Evolutionary conservation across 2,113 vertebrate genomes (phyloP).

Genomic region (Takifugu flavidus): DNA sequence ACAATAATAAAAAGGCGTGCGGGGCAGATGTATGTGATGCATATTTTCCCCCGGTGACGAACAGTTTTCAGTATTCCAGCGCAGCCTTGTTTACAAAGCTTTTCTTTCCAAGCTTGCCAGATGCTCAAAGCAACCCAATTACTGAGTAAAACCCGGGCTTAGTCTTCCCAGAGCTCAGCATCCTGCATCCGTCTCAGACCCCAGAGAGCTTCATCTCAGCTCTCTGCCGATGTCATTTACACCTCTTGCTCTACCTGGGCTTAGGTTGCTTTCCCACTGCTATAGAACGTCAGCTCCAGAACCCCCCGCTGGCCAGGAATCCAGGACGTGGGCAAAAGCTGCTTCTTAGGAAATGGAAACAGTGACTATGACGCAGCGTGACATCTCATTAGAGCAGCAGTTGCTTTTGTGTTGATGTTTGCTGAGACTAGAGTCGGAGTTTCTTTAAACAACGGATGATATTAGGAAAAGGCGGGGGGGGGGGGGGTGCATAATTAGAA

Average conservation of each 20-base stretch:
- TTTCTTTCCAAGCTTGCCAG: conserved; percentile 55
- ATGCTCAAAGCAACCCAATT: conserved; percentile 64
- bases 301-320: conserved; percentile 46
- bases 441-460: background rate
- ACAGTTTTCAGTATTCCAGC: conserved; percentile 23
- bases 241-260: conserved; percentile 52
- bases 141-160: conserved; percentile 64
- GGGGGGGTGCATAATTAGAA: conserved; percentile 16
- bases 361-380: conserved; percentile 55
- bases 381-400: conserved; percentile 65
- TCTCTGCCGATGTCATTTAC: conserved; percentile 66
- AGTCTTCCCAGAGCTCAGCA: conserved; percentile 57
- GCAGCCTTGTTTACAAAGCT: conserved; percentile 58
- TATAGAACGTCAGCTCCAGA: conserved; percentile 47
- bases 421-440: too few relatives aligned
- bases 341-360: conserved; percentile 52
- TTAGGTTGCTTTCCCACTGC: conserved; percentile 54
- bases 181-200: conserved; percentile 61
- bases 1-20: too few relatives aligned
- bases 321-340: conserved; percentile 45
- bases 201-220: conserved; percentile 60
- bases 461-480: conserved; percentile 14
- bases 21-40: background rate
- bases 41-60: conserved; percentile 8
- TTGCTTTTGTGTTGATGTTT: conserved; percentile 27